Percentiles rank a stretch among this genome's conserved stretches.
These are phyloP conservation scores for Ptiloglossa arizonensis DNA, from an alignment of 1,140 invertebrate genomes.

Conservation along the genomic window DNA sequence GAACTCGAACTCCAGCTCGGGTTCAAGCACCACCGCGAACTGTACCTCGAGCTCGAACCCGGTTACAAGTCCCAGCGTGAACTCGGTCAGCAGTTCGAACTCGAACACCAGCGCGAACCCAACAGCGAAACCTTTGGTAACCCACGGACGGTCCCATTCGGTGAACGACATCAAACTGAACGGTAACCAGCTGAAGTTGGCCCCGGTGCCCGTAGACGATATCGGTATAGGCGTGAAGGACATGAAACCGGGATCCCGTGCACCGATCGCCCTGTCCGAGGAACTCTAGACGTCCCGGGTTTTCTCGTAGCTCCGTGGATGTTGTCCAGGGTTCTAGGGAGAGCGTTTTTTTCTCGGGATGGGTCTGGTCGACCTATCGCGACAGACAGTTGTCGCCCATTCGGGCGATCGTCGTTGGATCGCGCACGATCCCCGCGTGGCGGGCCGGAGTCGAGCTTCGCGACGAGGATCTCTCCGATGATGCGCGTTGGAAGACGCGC, in stretches of 20 bases:
- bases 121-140: slow-evolving; percentile 81
- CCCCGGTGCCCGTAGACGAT: slow-evolving; percentile 85
- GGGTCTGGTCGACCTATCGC: too few relatives aligned
- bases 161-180: slow-evolving; percentile 89
- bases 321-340: too few relatives aligned
- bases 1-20: slow-evolving; percentile 55
- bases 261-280: slow-evolving; percentile 85
- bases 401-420: too few relatives aligned
- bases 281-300: slow-evolving; percentile 81
- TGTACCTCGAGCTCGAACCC: slow-evolving; percentile 63
- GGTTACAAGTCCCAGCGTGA: slow-evolving; percentile 54
- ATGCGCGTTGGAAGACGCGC: too few relatives aligned
- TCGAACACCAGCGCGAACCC: slow-evolving; percentile 66
- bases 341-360: too few relatives aligned
- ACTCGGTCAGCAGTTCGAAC: slow-evolving; percentile 64
- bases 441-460: too few relatives aligned
- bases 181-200: slow-evolving; percentile 86
- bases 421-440: too few relatives aligned
- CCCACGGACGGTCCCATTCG: slow-evolving; percentile 88
- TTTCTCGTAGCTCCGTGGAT: not conserved
- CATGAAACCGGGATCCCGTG: slow-evolving; percentile 84
- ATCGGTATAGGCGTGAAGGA: slow-evolving; percentile 83
- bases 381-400: too few relatives aligned
- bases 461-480: too few relatives aligned
- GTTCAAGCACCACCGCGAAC: slow-evolving; percentile 47